Conservation (phyloP, 2,797 vertebrate genomes). For the Poeciliopsis gracilis region DNA sequence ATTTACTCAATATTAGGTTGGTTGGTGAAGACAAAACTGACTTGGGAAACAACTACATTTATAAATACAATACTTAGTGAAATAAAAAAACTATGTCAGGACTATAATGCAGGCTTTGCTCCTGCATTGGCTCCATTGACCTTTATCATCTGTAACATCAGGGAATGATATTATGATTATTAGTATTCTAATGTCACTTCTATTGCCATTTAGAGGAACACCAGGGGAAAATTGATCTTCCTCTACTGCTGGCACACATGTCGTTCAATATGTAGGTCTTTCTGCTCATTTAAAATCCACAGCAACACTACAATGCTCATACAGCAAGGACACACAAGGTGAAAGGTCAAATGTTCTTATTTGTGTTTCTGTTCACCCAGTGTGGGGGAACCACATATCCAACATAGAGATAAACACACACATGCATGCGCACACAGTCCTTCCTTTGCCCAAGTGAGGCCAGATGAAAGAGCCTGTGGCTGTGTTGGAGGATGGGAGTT, state of each 20-base stretch:
- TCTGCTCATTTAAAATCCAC: conserved; percentile 15
- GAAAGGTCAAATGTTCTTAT: conserved; percentile 60
- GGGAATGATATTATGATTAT: conserved; percentile 38
- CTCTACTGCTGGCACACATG: conserved; percentile 13
- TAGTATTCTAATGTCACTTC: conserved; percentile 61
- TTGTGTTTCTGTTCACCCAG: conserved; percentile 18
- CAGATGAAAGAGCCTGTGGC: conserved; percentile 58
- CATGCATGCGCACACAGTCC: not conserved
- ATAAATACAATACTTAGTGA: not conserved
- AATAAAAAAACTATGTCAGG: not conserved
- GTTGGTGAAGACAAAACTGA: not conserved
- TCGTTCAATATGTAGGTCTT: conserved; percentile 11
- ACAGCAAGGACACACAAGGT: conserved; percentile 43
- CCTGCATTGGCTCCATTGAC: conserved; percentile 31
- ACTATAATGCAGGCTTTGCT: not conserved
- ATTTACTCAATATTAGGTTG: not conserved
- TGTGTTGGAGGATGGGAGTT: conserved; percentile 57
- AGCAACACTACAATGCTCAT: conserved; percentile 31
- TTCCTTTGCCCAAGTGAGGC: conserved; percentile 35
- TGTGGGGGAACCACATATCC: not conserved
- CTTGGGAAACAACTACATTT: not conserved
- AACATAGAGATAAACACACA: not conserved
- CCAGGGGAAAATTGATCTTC: conserved; percentile 47
- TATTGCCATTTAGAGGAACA: conserved; percentile 41
- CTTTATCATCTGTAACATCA: conserved; percentile 45